Percentiles rank a stretch among this genome's conserved stretches.
Evolutionary conservation across 2,797 vertebrate species (phyloP).

Genomic region (Coccyzus lansbergi): DNA sequence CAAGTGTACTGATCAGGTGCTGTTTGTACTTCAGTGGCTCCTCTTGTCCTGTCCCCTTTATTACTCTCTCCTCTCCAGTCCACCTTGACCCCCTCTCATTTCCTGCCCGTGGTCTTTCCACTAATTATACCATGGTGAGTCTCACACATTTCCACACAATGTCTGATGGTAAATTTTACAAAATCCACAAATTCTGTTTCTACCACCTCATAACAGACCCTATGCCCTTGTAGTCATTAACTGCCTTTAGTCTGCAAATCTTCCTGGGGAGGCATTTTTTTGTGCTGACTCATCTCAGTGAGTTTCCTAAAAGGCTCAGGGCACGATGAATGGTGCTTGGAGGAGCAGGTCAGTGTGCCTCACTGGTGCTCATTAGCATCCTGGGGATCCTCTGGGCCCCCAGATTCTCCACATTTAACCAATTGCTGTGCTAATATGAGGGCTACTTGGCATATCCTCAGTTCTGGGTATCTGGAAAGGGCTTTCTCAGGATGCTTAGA

Average conservation of each 20-base stretch:
- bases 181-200: background rate
- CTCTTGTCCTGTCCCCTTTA: background rate
- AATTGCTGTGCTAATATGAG: background rate
- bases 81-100: background rate
- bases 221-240: background rate
- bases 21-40: background rate
- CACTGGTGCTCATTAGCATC: background rate
- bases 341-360: background rate
- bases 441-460: background rate
- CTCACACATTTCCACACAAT: background rate
- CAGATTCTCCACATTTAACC: background rate
- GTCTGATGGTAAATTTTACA: background rate
- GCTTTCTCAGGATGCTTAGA: background rate
- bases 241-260: background rate
- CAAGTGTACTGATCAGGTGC: background rate
- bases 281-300: background rate
- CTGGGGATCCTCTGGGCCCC: background rate
- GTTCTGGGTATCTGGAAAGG: background rate
- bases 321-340: fast-evolving
- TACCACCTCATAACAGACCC: background rate
- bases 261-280: background rate
- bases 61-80: background rate
- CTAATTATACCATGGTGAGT: background rate
- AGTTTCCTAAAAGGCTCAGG: background rate
- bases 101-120: background rate